phyloP scores from a whole-genome alignment of 2,888 invertebrate genomes.

The Agrotis ipsilon region DNA sequence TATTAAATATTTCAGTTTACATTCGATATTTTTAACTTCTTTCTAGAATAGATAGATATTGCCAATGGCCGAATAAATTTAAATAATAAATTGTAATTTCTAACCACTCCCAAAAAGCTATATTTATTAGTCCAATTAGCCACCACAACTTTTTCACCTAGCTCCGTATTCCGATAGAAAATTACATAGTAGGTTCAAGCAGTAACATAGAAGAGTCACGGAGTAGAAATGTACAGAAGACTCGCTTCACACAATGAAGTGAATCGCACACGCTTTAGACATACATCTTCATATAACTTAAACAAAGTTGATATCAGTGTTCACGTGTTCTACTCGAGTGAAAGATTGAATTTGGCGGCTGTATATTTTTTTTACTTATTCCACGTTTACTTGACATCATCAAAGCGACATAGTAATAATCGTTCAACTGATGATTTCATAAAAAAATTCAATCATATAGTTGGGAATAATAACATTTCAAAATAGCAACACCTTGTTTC shows the following conservation, averaged over 20 bases:
- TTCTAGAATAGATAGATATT: not conserved
- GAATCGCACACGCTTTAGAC: too few species aligned
- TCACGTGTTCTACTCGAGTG: too few species aligned
- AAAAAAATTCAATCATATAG: too few species aligned
- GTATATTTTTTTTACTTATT: too few species aligned
- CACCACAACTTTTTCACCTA: constrained; percentile 44
- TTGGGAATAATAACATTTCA: too few species aligned
- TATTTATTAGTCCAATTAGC: constrained; percentile 37
- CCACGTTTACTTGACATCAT: too few species aligned
- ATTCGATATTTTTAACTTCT: not conserved
- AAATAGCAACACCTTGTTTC: too few species aligned
- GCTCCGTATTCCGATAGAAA: constrained; percentile 31
- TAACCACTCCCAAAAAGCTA: constrained; percentile 3
- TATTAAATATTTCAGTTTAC: not conserved
- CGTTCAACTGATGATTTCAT: too few species aligned
- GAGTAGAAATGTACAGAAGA: constrained; percentile 11
- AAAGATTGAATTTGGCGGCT: too few species aligned
- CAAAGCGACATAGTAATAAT: too few species aligned
- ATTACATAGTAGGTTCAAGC: constrained; percentile 34
- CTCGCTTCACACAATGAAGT: not conserved
- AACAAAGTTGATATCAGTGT: too few species aligned
- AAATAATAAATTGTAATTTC: constrained; percentile 18
- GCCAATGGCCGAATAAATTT: not conserved
- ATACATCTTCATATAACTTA: not conserved
- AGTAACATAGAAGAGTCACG: constrained; percentile 34